Percentiles rank a stretch among this genome's conserved stretches.
These are phyloP conservation scores for Cheilosia vernalis DNA, from an alignment of 2,888 invertebrate genomes.

Conservation along the genomic window DNA sequence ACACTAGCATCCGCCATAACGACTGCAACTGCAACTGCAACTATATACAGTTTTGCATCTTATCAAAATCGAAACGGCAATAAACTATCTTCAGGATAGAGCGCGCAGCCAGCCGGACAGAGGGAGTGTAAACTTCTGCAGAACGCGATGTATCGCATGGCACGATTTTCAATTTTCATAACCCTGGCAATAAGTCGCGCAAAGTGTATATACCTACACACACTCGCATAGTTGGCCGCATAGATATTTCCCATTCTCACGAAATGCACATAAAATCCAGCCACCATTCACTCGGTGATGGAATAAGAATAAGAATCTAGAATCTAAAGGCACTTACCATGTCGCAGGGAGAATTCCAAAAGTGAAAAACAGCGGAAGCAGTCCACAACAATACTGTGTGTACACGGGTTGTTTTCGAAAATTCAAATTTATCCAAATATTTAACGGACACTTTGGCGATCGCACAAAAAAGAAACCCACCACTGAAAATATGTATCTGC, in stretches of 20 bases:
- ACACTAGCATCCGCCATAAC: conserved; percentile 22
- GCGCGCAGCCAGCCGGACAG: conserved; percentile 12
- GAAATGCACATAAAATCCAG: conserved; percentile 65
- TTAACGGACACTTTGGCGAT: conserved; percentile 46
- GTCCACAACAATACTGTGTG: conserved; percentile 31
- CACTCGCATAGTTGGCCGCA: background rate
- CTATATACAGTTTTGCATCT: conserved; percentile 62
- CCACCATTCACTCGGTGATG: background rate
- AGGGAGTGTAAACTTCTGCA: conserved; percentile 27
- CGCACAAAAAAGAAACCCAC: background rate
- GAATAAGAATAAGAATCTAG: conserved; percentile 5
- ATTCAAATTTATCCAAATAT: conserved; percentile 45
- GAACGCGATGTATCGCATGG: conserved; percentile 57
- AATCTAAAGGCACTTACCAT: conserved; percentile 56
- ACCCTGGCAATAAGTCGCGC: conserved; percentile 56
- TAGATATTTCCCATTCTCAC: conserved; percentile 65
- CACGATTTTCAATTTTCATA: conserved; percentile 74
- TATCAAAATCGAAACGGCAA: conserved; percentile 74
- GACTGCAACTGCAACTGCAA: conserved; percentile 47
- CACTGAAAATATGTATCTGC: conserved; percentile 32
- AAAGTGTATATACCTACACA: background rate
- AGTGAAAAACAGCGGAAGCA: conserved; percentile 45
- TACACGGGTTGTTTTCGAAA: conserved; percentile 36
- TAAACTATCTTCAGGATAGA: conserved; percentile 66
- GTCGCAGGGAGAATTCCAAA: conserved; percentile 58